Conservation (phyloP, 1,140 invertebrate species). For the Sminthurinus signatus region DNA sequence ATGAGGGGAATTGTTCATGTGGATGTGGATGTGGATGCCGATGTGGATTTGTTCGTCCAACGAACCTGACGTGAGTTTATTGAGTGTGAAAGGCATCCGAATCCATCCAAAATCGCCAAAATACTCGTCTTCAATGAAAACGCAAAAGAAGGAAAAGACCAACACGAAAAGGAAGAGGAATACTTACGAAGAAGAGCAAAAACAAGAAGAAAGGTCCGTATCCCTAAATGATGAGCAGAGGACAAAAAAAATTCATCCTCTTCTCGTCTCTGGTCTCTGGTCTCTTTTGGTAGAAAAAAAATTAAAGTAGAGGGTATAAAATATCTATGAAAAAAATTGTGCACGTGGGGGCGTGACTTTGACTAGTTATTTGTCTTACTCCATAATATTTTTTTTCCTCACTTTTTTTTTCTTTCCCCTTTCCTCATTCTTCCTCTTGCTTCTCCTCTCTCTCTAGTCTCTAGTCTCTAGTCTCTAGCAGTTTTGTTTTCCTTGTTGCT, state of each 20-base stretch:
- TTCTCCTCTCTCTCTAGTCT: too few species aligned
- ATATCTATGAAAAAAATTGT: slow-evolving; percentile 10
- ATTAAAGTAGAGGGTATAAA: too few species aligned
- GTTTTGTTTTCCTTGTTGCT: too few species aligned
- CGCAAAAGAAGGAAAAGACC: background rate
- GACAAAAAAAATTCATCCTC: too few species aligned
- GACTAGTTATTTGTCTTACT: slow-evolving; percentile 19
- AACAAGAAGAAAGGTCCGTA: too few species aligned
- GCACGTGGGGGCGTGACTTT: slow-evolving; percentile 23
- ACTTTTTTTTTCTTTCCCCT: background rate
- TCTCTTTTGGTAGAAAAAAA: too few species aligned
- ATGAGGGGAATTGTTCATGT: too few species aligned
- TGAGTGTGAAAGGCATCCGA: slow-evolving; percentile 10
- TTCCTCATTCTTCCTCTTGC: background rate
- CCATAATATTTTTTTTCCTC: background rate
- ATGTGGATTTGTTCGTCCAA: too few species aligned
- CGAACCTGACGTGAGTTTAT: slow-evolving; percentile 1
- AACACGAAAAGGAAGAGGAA: background rate
- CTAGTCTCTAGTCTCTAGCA: too few species aligned
- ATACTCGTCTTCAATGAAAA: background rate
- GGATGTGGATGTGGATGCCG: too few species aligned
- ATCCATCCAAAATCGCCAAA: slow-evolving; percentile 15
- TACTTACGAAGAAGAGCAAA: too few species aligned
- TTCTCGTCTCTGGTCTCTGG: too few species aligned
- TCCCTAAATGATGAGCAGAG: slow-evolving; percentile 5